phyloP scores from a whole-genome alignment of 2,888 invertebrate species.

The Papilio gigon region DNA sequence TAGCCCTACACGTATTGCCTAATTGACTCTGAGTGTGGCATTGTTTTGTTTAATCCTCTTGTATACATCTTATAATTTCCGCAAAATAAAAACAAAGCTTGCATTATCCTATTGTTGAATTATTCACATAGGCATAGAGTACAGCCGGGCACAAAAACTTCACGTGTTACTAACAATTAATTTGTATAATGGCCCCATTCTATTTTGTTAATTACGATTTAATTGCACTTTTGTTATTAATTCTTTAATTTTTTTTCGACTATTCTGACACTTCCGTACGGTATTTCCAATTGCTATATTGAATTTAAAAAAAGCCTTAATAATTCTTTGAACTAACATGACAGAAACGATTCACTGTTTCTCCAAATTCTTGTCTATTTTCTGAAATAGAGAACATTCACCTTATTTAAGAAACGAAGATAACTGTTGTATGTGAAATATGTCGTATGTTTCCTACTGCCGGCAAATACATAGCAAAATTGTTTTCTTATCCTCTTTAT shows the following conservation, averaged over 20 bases:
- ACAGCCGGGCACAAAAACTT: slow-evolving; percentile 51
- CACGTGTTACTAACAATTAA: slow-evolving; percentile 43
- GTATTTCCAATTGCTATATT: neutral
- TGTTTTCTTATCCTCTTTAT: too few relatives aligned
- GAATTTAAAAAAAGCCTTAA: neutral
- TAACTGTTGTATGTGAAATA: too few relatives aligned
- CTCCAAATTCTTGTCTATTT: neutral
- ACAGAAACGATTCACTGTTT: neutral
- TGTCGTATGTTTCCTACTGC: too few relatives aligned
- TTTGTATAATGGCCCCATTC: slow-evolving; percentile 41
- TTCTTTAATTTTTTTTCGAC: neutral
- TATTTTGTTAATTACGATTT: neutral
- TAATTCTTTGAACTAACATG: neutral
- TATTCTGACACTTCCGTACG: neutral
- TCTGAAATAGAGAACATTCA: neutral
- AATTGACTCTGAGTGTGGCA: too few relatives aligned
- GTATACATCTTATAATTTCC: neutral
- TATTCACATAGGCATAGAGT: slow-evolving; percentile 51
- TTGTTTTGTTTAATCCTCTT: neutral
- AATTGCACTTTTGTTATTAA: slow-evolving; percentile 2
- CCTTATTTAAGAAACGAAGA: too few relatives aligned
- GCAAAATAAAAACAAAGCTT: slow-evolving; percentile 58
- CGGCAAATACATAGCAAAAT: too few relatives aligned
- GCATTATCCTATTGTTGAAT: slow-evolving; percentile 67
- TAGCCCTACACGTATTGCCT: too few relatives aligned